phyloP scores from a whole-genome alignment of 2,113 vertebrate genomes.

The Ammospiza caudacuta region DNA sequence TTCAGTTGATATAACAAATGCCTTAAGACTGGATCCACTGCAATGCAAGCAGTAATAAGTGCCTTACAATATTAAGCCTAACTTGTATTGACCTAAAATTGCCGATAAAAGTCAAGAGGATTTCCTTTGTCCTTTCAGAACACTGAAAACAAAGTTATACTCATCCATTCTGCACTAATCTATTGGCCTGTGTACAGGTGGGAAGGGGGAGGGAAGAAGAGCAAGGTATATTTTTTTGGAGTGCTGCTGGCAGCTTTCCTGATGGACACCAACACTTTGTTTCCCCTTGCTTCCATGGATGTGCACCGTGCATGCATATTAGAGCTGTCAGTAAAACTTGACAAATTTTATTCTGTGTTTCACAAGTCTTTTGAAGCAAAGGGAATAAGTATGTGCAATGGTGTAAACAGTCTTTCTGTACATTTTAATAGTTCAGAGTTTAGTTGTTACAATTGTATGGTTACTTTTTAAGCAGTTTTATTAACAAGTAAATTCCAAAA shows the following conservation, averaged over 20 bases:
- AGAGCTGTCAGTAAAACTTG: conserved; percentile 31
- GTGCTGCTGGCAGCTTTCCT: conserved; percentile 91
- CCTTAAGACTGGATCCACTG: conserved; percentile 72
- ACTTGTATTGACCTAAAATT: conserved; percentile 30
- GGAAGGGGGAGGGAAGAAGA: conserved; percentile 33
- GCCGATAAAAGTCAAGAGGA: conserved; percentile 38
- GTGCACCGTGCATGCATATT: background rate
- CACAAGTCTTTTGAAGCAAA: conserved; percentile 69
- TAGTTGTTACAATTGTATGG: conserved; percentile 43
- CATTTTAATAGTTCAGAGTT: conserved; percentile 73
- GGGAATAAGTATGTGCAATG: conserved; percentile 79
- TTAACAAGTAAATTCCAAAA: conserved; percentile 44
- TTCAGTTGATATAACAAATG: conserved; percentile 58
- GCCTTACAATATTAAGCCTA: conserved; percentile 71
- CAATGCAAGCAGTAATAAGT: conserved; percentile 74
- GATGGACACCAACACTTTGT: conserved; percentile 53
- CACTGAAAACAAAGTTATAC: background rate
- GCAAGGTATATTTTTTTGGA: conserved; percentile 72
- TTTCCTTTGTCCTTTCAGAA: background rate
- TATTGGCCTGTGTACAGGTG: conserved; percentile 36
- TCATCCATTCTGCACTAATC: conserved; percentile 67
- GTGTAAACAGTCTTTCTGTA: conserved; percentile 77
- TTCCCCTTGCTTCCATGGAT: conserved; percentile 24
- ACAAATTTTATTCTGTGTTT: conserved; percentile 59
- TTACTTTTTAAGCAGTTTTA: conserved; percentile 61